Evolutionary conservation across 92 coral and sea anemone genomes (phyloP), one percentile per base, ranked within the genome.

Genomic region (Nematostella vectensis): DNA sequence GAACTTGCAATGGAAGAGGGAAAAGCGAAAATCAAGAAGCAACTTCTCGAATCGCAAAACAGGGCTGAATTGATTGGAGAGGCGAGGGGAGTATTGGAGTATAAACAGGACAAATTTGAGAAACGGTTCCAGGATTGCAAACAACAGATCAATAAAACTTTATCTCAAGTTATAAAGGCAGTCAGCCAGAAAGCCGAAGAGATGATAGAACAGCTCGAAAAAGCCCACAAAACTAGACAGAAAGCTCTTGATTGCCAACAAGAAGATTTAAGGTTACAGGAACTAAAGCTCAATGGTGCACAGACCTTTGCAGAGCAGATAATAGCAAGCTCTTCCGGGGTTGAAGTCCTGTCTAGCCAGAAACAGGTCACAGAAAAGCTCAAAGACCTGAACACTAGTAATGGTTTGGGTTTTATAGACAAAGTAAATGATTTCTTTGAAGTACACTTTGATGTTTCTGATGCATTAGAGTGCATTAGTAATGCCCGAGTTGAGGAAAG

Each of bases 301-400:
- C 40, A 55, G 11, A 18, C 19, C 37, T 71, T 71, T 71, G 71
- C 77, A 15, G 44, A 71, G 3, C 70, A 71, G 43, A 63, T 67
- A 39, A 24, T 71, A 24, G 21, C n/a, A 18, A 53, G 40, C 20
- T 61, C 60, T 6, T 23, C 51, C 17, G 62, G 39, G 45, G 77
- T 38, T 25, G 63, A 71, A 55, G 67, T 71, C 11, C 24, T 71
- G 30, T 42, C 71, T 59, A 49, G 67, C 45, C 44, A 71, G 37
- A 63, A 55, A 19, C 77, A 71, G 70, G 38, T 71, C n/a, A 27
- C 36, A 36, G 36, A 62, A 48, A 50, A 58, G 55, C 48, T 71
- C 15, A 31, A 25, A 18, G 71, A 71, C 24, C 57, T 71, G 58
- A 62, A 50, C 12, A n/a, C n/a, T n/a, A n/a, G n/a, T n/a, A 33